Evolutionary conservation across 1,140 invertebrate species (phyloP), one percentile per base, ranked within the genome.

Genomic region (Pachypeltis micranthus): DNA sequence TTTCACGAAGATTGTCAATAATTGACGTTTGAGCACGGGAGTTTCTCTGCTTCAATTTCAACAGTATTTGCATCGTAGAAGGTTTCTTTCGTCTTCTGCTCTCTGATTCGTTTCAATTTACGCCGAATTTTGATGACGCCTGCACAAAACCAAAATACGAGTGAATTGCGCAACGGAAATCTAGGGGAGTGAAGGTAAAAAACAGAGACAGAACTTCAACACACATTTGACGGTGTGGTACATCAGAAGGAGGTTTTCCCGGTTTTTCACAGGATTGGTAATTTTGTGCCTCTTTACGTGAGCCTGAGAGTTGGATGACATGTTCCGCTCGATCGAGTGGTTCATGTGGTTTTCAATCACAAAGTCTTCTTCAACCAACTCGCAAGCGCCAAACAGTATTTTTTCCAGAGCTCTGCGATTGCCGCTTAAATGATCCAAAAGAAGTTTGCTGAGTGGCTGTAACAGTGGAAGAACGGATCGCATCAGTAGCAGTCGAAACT

Each of bases 201-300:
- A n/a, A n/a, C n/a, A n/a, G n/a, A n/a, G n/a, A n/a, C n/a, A n/a
- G n/a, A n/a, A n/a, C n/a, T n/a, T n/a, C n/a, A 51, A 24, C 47
- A 21, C 56, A 56, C 61, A 63, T 63, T 63, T 63, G 1, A 63
- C 54, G 7, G 61, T 63, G 10, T 63, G 61, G 39, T 63, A 63
- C 21, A 63, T 19, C 51, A 31, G 29, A 10, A 21, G 51, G 16
- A 63, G 47, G 14, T 63, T 63, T 57, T 63, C 61, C 39, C 51
- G 28, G 21, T 63, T 63, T 29, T 63, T 63, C 47, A 51, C 47
- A n/a, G 34, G 34, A n/a, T n/a, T n/a, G n/a, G n/a, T n/a, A n/a
- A n/a, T n/a, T 51, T 51, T 51, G 10, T 4, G 19, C 21, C n/a
- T n/a, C n/a, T n/a, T n/a, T n/a, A n/a, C n/a, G n/a, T n/a, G n/a